Conservation (phyloP, 2,888 invertebrate species). For the Dicyrtomina minuta region DNA sequence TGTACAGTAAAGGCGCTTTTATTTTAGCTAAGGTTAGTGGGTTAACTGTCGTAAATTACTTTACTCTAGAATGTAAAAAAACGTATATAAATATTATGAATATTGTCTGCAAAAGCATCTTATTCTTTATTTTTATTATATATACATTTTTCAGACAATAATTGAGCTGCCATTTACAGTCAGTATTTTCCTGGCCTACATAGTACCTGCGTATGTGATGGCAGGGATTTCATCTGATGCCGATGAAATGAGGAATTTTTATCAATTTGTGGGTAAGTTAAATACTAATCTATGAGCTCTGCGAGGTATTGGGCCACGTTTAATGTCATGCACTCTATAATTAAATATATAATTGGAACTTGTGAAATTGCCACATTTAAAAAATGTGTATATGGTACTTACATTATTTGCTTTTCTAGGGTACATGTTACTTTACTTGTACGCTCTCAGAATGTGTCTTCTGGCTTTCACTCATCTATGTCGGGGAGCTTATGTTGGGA, state of each 20-base stretch:
- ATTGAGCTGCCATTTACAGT: slow-evolving; percentile 76
- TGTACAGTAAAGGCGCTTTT: slow-evolving; percentile 77
- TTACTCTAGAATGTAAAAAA: too few species aligned
- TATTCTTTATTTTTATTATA: too few species aligned
- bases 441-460: slow-evolving; percentile 55
- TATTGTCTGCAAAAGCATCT: too few species aligned
- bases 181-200: slow-evolving; percentile 78
- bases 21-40: slow-evolving; percentile 74
- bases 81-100: too few species aligned
- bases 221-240: slow-evolving; percentile 68
- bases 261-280: slow-evolving; percentile 55
- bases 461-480: slow-evolving; percentile 68
- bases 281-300: too few species aligned
- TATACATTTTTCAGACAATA: slow-evolving; percentile 72
- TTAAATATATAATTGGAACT: too few species aligned
- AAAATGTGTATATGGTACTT: not conserved
- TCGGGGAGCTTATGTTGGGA: slow-evolving; percentile 64
- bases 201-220: slow-evolving; percentile 88
- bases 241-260: slow-evolving; percentile 52
- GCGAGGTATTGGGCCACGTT: too few species aligned
- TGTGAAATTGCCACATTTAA: not conserved
- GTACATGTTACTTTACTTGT: slow-evolving; percentile 56
- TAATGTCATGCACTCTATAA: too few species aligned
- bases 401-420: slow-evolving; percentile 44
- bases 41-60: too few species aligned